Evolutionary conservation across 2,113 vertebrate species (phyloP).

Genomic region (Drymodes brunneopygia): DNA sequence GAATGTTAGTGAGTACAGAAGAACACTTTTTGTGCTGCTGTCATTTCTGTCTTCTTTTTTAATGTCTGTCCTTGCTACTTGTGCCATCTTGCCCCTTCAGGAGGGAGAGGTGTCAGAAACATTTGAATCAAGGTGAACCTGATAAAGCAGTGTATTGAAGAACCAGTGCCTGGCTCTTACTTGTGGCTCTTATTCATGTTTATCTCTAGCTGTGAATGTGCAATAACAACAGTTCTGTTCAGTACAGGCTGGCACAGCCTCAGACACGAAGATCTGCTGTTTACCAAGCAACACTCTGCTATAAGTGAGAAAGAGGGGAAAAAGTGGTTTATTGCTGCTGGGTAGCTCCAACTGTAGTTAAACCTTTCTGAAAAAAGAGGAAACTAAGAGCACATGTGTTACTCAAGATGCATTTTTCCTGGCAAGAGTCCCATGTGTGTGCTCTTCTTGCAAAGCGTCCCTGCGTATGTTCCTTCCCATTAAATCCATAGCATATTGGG

Average conservation of each 20-base stretch:
- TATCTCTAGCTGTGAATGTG: slow-evolving; percentile 63
- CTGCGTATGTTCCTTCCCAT: not conserved
- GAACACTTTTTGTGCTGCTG: not conserved
- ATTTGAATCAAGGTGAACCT: not conserved
- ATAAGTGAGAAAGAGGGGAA: slow-evolving; percentile 26
- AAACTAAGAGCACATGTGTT: slow-evolving; percentile 10
- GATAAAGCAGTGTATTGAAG: not conserved
- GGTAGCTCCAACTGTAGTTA: slow-evolving; percentile 4
- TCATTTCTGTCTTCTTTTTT: not conserved
- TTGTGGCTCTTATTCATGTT: slow-evolving; percentile 52
- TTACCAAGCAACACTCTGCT: slow-evolving; percentile 57
- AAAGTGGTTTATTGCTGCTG: slow-evolving; percentile 5
- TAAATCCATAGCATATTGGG: not conserved
- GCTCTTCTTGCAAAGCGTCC: not conserved
- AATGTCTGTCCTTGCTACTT: not conserved
- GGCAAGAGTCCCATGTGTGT: not conserved
- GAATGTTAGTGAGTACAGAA: not conserved
- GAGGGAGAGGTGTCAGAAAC: not conserved
- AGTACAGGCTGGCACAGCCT: slow-evolving; percentile 66
- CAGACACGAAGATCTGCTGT: slow-evolving; percentile 44
- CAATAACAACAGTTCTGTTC: slow-evolving; percentile 66
- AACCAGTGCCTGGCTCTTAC: slow-evolving; percentile 45
- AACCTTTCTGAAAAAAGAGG: slow-evolving; percentile 7
- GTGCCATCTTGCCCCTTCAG: not conserved
- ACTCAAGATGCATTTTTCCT: slow-evolving; percentile 24